Percentiles rank a stretch among this genome's conserved stretches.
Conservation (phyloP, 2,888 invertebrate genomes). For the Calameuta idolon region DNA sequence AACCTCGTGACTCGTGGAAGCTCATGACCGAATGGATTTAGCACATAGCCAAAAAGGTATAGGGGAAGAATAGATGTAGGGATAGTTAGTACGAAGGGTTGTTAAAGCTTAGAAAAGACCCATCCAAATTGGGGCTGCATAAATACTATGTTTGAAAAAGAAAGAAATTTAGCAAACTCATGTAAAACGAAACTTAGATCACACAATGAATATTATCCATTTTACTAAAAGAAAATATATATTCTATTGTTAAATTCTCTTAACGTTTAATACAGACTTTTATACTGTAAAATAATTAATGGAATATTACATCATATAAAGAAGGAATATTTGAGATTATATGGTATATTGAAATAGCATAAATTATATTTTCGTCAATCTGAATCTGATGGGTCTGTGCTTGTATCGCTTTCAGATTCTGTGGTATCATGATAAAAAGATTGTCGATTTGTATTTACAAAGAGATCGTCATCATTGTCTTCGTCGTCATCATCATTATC, state of each 20-base stretch:
- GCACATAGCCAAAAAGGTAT: background rate
- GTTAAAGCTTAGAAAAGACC: background rate
- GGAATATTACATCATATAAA: background rate
- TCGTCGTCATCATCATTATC: slow-evolving; percentile 44
- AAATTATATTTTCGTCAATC: slow-evolving; percentile 29
- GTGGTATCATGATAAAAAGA: slow-evolving; percentile 36
- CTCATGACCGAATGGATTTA: background rate
- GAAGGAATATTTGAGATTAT: background rate
- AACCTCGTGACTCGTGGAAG: background rate
- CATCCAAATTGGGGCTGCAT: too few relatives aligned
- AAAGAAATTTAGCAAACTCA: background rate
- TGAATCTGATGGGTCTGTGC: slow-evolving; percentile 46
- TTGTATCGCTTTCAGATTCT: slow-evolving; percentile 35
- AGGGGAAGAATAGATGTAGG: too few relatives aligned
- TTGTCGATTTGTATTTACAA: slow-evolving; percentile 74
- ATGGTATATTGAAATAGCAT: background rate
- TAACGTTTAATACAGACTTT: background rate
- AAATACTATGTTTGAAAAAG: background rate
- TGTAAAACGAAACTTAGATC: too few relatives aligned
- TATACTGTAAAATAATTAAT: background rate
- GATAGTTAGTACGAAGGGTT: background rate
- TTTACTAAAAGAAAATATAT: background rate
- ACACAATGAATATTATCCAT: background rate
- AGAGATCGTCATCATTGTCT: slow-evolving; percentile 68
- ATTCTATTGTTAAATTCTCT: background rate